Evolutionary conservation across 2,797 vertebrate species (phyloP), one percentile per base, ranked within the genome.

Genomic region (Malacoraja senta): DNA sequence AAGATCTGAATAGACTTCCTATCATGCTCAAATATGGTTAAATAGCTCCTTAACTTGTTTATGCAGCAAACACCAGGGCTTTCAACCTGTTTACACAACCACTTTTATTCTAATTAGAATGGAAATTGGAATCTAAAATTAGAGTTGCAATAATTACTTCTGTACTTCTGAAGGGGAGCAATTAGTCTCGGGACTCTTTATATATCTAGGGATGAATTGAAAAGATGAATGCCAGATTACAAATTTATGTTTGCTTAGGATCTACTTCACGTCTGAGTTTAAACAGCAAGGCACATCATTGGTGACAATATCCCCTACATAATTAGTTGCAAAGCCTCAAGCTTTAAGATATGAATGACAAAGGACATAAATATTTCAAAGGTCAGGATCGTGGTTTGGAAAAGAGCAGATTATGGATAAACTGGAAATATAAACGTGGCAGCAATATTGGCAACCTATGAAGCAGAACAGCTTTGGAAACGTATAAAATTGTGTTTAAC

Each of bases 51-150:
- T 92, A 76, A 92, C 72, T 91, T 76, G 58, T 76, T 92, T 92
- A 76, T 92, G 76, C 13, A 58, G 35, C 90, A 76, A 91, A 76
- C 90, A 92, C 68, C 12, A 92, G 90, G 90, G 90, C 38, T 74
- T 92, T 92, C 90, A 92, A 35, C 71, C 90, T 92, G 71, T 76
- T 92, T 76, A 76, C 71, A 92, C n/a, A 92, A 12, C 32, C 68
- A 44, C 24, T 91, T 74, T 74, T 32, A 91, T 91, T 91, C 68
- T 91, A 91, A 91, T 91, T 91, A 72, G 88, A 91, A 72, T 71
- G 68, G 44, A 91, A 91, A 91, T 91, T 91, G 38, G 35, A 91
- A 91, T 91, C 88, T 91, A 91, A 91, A 91, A 91, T 74, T 91
- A 91, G 88, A 91, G 71, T 74, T 91, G 88, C 88, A 91, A 91